These are phyloP conservation scores for Drosophila suzukii DNA, from an alignment of 1,140 invertebrate species.

Conservation along the genomic window DNA sequence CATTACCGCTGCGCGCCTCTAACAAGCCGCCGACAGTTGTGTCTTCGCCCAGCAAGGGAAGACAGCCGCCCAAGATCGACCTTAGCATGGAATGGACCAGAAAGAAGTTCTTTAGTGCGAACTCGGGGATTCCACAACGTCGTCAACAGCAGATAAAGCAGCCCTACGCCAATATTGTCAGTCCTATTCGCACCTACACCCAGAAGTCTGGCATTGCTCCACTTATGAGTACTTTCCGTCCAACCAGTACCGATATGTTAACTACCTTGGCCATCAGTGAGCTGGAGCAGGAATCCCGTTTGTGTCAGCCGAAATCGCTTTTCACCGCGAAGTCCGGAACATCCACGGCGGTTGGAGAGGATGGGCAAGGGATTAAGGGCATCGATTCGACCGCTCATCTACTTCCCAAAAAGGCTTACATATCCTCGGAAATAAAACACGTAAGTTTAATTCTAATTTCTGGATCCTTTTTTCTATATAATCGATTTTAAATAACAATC, in stretches of 20 bases:
- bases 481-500: no score
- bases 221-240: constrained; percentile 64
- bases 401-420: constrained; percentile 80
- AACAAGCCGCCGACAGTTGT: constrained; percentile 16
- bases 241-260: constrained; percentile 37
- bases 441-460: constrained; percentile 32
- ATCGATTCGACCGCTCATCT: constrained; percentile 31
- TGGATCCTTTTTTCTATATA: no score
- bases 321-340: background rate
- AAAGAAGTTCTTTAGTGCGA: constrained; percentile 56
- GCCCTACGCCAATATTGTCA: constrained; percentile 78
- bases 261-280: constrained; percentile 47
- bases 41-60: constrained; percentile 11
- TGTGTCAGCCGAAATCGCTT: constrained; percentile 32
- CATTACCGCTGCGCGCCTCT: constrained; percentile 14
- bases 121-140: constrained; percentile 47
- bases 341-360: background rate
- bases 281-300: constrained; percentile 62
- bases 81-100: constrained; percentile 44
- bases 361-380: constrained; percentile 3
- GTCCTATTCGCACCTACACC: constrained; percentile 83
- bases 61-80: constrained; percentile 13
- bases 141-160: constrained; percentile 45
- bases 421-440: constrained; percentile 75
- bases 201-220: constrained; percentile 81